These are phyloP conservation scores for Alcis repandata DNA, from an alignment of 2,888 invertebrate species.

Conservation along the genomic window DNA sequence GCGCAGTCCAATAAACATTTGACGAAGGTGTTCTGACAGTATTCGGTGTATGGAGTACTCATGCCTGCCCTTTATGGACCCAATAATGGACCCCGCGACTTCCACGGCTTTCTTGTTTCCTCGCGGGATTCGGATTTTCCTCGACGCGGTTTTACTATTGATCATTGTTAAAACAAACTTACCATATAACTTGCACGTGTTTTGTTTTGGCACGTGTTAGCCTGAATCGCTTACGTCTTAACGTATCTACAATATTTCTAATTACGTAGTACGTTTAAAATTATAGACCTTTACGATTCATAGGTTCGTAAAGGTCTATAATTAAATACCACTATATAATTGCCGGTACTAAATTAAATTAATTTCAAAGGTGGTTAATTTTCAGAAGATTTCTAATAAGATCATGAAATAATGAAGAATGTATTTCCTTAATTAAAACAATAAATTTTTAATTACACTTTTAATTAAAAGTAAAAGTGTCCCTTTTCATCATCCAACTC, in stretches of 20 bases:
- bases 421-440: constrained; percentile 10
- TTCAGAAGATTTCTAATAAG: not conserved
- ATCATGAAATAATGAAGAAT: constrained; percentile 2
- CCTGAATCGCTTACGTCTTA: not conserved
- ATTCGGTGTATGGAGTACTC: constrained; percentile 9
- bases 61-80: constrained; percentile 3
- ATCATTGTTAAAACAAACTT: not conserved
- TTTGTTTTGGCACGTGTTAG: not conserved
- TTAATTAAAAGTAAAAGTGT: constrained; percentile 24
- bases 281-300: no score
- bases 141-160: not conserved
- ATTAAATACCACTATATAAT: no score
- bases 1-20: constrained; percentile 63
- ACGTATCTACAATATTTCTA: no score
- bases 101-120: not conserved
- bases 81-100: constrained; percentile 13
- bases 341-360: not conserved
- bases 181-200: not conserved
- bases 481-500: constrained; percentile 20
- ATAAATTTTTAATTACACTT: constrained; percentile 20
- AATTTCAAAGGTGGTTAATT: not conserved
- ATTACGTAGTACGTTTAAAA: no score
- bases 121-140: not conserved
- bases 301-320: no score
- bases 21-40: constrained; percentile 55